Evolutionary conservation across 2,113 vertebrate genomes (phyloP).

Genomic region (Emydocephalus ijimae): DNA sequence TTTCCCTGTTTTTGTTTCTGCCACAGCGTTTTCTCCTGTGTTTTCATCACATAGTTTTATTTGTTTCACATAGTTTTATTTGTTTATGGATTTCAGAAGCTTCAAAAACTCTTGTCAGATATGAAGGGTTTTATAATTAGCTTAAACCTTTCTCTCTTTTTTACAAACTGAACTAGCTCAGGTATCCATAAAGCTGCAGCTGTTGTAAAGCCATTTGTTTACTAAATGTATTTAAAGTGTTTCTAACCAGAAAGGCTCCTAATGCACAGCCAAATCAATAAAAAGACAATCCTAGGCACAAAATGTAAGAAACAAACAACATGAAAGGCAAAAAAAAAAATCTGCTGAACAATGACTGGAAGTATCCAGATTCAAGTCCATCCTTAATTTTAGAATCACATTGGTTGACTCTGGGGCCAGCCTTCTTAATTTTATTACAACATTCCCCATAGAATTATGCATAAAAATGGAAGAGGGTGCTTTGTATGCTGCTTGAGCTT

Average conservation of each 20-base stretch:
- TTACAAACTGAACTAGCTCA: background rate
- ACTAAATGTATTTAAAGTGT: background rate
- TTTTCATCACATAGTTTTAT: background rate
- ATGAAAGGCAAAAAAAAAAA: background rate
- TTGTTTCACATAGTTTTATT: background rate
- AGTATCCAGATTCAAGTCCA: background rate
- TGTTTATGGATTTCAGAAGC: background rate
- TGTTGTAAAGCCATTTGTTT: background rate
- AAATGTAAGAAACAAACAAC: background rate
- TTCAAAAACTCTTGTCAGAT: background rate
- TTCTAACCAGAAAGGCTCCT: background rate
- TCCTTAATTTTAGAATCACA: background rate
- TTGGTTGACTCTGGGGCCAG: background rate
- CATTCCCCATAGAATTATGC: background rate
- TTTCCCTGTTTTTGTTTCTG: background rate
- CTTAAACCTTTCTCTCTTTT: background rate
- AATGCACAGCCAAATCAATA: background rate
- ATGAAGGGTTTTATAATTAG: background rate
- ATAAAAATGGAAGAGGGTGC: background rate
- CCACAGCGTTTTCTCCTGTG: background rate
- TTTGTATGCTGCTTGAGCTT: background rate
- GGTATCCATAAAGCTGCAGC: background rate
- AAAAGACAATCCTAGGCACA: background rate
- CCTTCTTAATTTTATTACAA: background rate
- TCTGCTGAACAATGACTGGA: background rate